These are phyloP conservation scores for Nymphicus hollandicus DNA, from an alignment of 2,113 vertebrate species.

Conservation along the genomic window DNA sequence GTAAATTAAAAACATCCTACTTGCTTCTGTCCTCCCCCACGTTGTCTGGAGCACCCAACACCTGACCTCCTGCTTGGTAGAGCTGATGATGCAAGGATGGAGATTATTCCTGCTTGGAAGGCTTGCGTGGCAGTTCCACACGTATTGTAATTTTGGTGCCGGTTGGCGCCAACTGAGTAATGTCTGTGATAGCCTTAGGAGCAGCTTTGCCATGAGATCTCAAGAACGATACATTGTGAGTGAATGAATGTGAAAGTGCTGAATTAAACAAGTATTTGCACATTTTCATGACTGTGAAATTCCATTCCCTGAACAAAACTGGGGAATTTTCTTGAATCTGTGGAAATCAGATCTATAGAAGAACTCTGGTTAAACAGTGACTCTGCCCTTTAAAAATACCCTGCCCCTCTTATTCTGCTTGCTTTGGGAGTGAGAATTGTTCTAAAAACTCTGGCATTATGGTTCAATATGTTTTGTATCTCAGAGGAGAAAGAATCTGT, in stretches of 20 bases:
- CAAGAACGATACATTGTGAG: not conserved
- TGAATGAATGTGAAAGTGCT: not conserved
- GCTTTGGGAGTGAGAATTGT: not conserved
- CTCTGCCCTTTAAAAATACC: not conserved
- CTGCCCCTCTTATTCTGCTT: not conserved
- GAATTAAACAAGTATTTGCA: constrained; percentile 39
- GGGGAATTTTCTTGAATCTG: not conserved
- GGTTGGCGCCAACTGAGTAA: not conserved
- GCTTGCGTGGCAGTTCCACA: not conserved
- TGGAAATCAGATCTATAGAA: not conserved
- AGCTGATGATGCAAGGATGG: constrained; percentile 29
- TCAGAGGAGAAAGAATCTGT: not conserved
- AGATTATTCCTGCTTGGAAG: constrained; percentile 16
- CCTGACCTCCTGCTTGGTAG: not conserved
- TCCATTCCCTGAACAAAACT: not conserved
- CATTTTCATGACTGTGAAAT: not conserved
- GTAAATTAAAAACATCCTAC: constrained; percentile 33
- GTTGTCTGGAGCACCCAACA: constrained; percentile 3
- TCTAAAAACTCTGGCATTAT: not conserved
- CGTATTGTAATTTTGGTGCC: not conserved
- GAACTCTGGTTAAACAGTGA: not conserved
- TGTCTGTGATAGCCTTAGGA: constrained; percentile 57
- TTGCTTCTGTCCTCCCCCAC: not conserved
- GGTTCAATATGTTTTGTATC: not conserved
- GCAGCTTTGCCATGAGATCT: constrained; percentile 52